These are phyloP conservation scores for Oenanthe oenanthe DNA, from an alignment of 2,113 vertebrate genomes.

Conservation along the genomic window DNA sequence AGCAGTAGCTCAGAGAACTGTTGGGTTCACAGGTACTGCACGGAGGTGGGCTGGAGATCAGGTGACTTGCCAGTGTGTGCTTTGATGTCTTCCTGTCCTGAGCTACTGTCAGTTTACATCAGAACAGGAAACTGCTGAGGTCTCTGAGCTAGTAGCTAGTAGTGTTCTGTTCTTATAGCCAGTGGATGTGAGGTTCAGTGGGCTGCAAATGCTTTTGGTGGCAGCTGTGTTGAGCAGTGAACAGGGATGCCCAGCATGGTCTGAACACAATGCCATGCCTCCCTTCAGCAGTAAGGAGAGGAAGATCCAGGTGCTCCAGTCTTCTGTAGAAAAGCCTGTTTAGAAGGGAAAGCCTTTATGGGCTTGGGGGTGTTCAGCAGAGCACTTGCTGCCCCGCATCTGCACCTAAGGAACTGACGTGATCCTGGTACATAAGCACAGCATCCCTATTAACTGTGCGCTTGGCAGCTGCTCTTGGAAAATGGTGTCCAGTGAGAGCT, in stretches of 20 bases:
- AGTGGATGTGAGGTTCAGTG: neutral
- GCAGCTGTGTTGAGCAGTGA: neutral
- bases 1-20: neutral
- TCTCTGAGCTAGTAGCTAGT: neutral
- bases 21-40: neutral
- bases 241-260: neutral
- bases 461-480: neutral
- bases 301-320: neutral
- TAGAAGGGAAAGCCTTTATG: neutral
- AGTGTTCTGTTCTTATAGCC: neutral
- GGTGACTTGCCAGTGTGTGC: neutral
- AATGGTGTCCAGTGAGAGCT: neutral
- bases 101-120: neutral
- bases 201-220: rapidly evolving
- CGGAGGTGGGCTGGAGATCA: neutral
- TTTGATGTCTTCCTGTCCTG: neutral
- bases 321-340: neutral
- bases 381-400: neutral
- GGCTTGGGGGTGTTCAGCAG: rapidly evolving
- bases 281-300: neutral
- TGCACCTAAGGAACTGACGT: neutral
- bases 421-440: neutral
- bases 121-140: neutral
- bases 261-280: rapidly evolving
- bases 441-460: neutral